A percentile compares a stretch with the other conserved stretches of the same genome.
phyloP scores from a whole-genome alignment of 1,140 invertebrate species.

The Nasonia longicornis region DNA sequence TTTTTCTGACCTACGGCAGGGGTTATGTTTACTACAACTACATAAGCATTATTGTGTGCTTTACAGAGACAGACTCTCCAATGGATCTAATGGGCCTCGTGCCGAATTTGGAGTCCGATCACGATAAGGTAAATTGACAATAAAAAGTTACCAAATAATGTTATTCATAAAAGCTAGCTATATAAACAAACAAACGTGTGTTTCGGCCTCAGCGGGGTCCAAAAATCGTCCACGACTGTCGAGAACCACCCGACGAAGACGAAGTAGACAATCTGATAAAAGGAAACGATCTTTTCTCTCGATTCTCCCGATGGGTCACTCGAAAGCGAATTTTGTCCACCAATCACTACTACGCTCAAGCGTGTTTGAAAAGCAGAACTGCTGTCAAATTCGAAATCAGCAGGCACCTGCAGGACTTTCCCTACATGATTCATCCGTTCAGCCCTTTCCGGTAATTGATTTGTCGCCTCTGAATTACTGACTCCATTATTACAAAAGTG shows the following conservation, averaged over 20 bases:
- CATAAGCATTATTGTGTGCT: no score
- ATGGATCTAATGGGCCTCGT: constrained; percentile 50
- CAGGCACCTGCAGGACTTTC: constrained; percentile 57
- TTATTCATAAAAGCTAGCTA: background rate
- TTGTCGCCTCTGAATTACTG: no score
- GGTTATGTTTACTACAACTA: no score
- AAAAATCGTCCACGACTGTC: constrained; percentile 52
- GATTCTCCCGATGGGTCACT: constrained; percentile 48
- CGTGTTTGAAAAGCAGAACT: constrained; percentile 57
- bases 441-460: constrained; percentile 55
- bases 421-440: constrained; percentile 62
- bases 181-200: background rate
- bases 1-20: no score
- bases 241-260: constrained; percentile 46
- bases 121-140: constrained; percentile 20
- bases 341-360: constrained; percentile 53
- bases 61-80: background rate
- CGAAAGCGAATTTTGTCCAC: constrained; percentile 46
- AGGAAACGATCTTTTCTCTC: constrained; percentile 45
- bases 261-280: constrained; percentile 38
- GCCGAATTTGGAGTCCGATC: constrained; percentile 5
- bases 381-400: constrained; percentile 60
- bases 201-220: constrained; percentile 21
- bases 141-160: no score
- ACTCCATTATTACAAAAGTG: no score